phyloP scores from a whole-genome alignment of 92 coral and sea anemone species.

The Muricea muricata region DNA sequence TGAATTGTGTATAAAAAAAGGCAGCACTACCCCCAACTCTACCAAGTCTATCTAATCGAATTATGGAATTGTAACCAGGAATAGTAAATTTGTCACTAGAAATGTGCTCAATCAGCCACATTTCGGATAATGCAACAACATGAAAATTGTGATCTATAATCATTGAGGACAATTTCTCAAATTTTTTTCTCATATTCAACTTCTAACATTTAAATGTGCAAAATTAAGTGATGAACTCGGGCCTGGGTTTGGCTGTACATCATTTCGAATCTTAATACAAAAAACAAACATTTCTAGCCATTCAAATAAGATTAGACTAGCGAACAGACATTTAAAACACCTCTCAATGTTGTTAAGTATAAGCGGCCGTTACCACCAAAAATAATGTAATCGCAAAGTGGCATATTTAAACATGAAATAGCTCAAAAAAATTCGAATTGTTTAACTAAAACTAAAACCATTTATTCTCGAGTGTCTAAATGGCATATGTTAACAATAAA shows the following conservation, averaged over 20 bases:
- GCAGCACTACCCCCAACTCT: constrained; percentile 8
- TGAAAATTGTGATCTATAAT: neutral
- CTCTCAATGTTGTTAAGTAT: no score
- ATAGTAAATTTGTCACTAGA: neutral
- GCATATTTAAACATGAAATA: no score
- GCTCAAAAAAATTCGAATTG: no score
- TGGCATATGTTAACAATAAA: no score
- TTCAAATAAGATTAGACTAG: no score
- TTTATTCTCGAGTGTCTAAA: no score
- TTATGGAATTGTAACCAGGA: constrained; percentile 1
- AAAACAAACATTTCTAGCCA: no score
- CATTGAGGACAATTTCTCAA: neutral
- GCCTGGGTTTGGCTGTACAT: neutral
- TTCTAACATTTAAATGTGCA: constrained; percentile 10
- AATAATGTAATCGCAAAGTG: no score
- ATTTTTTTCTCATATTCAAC: neutral
- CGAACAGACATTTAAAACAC: no score
- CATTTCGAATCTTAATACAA: neutral
- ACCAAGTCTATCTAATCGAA: neutral
- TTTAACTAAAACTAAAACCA: no score
- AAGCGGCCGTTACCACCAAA: no score
- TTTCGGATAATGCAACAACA: neutral
- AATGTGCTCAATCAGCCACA: neutral
- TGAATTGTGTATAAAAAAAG: neutral
- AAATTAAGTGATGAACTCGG: constrained; percentile 1